Evolutionary conservation across 2,113 vertebrate species (phyloP).

Genomic region (Gallinago undulata): DNA sequence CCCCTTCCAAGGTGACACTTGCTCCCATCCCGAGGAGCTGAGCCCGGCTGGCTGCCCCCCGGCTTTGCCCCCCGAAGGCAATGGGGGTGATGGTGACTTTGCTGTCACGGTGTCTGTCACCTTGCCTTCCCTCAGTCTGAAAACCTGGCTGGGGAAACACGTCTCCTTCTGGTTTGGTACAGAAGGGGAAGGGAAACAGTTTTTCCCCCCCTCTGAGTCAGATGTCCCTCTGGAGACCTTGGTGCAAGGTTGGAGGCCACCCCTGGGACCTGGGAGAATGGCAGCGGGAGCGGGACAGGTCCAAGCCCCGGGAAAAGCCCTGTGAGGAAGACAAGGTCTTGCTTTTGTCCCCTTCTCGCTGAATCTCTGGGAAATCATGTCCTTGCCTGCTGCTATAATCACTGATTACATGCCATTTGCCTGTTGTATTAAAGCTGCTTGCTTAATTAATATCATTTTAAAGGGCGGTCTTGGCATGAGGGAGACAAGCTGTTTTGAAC

Average conservation of each 20-base stretch:
- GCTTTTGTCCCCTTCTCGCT: not conserved
- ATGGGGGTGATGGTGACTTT: not conserved
- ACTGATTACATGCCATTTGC: constrained; percentile 22
- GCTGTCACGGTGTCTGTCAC: fast-evolving
- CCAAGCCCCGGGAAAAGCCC: fast-evolving
- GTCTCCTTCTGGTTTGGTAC: not conserved
- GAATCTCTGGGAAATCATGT: not conserved
- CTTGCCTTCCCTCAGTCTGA: not conserved
- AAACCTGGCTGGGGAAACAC: not conserved
- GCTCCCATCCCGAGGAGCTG: not conserved
- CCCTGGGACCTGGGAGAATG: not conserved
- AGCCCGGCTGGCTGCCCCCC: not conserved
- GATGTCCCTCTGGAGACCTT: not conserved
- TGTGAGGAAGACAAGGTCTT: not conserved
- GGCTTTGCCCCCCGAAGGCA: not conserved
- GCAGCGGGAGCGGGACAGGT: not conserved
- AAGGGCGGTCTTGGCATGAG: not conserved
- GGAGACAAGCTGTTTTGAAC: constrained; percentile 43
- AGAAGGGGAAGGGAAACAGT: not conserved
- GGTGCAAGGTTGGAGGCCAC: fast-evolving
- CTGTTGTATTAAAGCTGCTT: constrained; percentile 47
- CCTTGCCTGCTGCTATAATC: constrained; percentile 23
- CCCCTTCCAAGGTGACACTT: not conserved
- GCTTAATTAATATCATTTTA: constrained; percentile 58
- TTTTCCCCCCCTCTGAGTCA: not conserved